phyloP scores from a whole-genome alignment of 1,140 invertebrate species.

The Plutomurus gul region DNA sequence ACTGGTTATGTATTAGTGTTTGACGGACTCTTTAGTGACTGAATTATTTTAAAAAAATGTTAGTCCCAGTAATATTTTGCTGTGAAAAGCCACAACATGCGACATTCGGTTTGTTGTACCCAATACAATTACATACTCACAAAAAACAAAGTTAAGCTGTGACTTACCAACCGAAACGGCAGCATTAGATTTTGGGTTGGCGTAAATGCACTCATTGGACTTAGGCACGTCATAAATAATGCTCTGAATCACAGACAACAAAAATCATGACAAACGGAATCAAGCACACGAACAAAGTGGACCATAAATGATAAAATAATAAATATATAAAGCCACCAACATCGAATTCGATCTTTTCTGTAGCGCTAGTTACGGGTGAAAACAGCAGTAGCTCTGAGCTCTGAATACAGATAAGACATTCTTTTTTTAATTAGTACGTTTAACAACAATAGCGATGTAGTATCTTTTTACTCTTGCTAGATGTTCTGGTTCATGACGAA shows the following conservation, averaged over 20 bases:
- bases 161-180: constrained; percentile 49
- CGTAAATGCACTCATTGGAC: constrained; percentile 49
- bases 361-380: too few species aligned
- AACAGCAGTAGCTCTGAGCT: too few species aligned
- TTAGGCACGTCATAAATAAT: constrained; percentile 52
- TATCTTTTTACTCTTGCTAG: too few species aligned
- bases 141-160: background rate
- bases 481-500: too few species aligned
- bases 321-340: background rate
- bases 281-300: background rate
- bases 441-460: too few species aligned
- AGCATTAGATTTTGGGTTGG: constrained; percentile 46
- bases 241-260: constrained; percentile 39
- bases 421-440: too few species aligned
- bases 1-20: too few species aligned
- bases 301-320: background rate
- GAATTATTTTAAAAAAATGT: too few species aligned
- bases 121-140: background rate
- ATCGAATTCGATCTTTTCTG: too few species aligned
- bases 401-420: too few species aligned
- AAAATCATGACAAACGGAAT: constrained; percentile 36
- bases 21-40: too few species aligned
- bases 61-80: background rate
- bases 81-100: background rate
- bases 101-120: background rate